These are phyloP conservation scores for Chrysemys picta DNA, from an alignment of 2,113 vertebrate genomes.

Conservation along the genomic window DNA sequence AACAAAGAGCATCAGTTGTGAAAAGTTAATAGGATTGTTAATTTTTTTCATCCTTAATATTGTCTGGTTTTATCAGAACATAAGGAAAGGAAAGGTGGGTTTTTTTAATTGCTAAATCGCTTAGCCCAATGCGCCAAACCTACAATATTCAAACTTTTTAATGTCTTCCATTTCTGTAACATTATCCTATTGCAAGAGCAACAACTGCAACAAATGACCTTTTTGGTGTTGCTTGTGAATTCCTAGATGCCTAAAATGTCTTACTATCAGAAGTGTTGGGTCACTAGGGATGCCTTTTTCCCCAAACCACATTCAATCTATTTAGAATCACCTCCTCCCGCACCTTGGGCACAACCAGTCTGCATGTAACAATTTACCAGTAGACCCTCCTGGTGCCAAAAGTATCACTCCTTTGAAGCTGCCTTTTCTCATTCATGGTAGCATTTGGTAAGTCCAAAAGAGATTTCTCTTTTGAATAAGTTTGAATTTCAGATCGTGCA, in stretches of 20 bases:
- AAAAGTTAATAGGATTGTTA: neutral
- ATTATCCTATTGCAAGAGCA: neutral
- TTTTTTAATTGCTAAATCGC: neutral
- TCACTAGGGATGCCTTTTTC: neutral
- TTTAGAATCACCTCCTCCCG: neutral
- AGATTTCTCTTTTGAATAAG: neutral
- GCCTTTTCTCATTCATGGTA: neutral
- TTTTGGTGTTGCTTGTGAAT: neutral
- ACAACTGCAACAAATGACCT: neutral
- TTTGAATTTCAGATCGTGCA: neutral
- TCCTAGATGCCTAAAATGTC: neutral
- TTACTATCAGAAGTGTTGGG: neutral
- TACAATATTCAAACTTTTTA: neutral
- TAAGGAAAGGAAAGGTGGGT: neutral
- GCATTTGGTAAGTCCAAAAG: neutral
- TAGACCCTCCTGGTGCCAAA: accelerated
- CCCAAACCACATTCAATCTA: neutral
- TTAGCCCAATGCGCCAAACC: neutral
- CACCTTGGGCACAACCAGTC: accelerated
- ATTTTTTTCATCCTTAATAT: neutral
- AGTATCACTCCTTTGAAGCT: neutral
- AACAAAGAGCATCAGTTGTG: neutral
- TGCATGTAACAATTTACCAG: neutral
- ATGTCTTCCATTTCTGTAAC: neutral
- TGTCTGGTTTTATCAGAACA: neutral